These are phyloP conservation scores for Temnothorax nylanderi DNA, from an alignment of 1,140 invertebrate genomes.

Conservation along the genomic window DNA sequence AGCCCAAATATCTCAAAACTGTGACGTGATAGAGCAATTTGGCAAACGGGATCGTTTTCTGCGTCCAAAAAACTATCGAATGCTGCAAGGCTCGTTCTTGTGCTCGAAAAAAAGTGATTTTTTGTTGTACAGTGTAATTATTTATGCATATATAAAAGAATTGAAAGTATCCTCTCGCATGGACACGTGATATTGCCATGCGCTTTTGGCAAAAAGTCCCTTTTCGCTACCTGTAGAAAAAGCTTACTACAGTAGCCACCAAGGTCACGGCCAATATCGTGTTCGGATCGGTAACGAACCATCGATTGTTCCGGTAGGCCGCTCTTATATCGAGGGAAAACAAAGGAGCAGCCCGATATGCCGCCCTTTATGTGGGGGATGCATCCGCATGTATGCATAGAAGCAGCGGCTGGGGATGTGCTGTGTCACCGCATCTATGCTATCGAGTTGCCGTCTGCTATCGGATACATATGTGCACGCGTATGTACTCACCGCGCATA, in stretches of 20 bases:
- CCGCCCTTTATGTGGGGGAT: constrained; percentile 45
- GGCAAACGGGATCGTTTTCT: no score
- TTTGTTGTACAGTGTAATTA: background rate
- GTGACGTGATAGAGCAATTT: no score
- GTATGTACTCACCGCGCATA: constrained; percentile 25
- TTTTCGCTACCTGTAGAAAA: background rate
- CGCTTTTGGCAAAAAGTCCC: background rate
- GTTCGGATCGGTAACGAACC: constrained; percentile 22
- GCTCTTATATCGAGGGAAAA: constrained; percentile 41
- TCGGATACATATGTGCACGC: constrained; percentile 31
- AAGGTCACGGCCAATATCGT: constrained; percentile 61
- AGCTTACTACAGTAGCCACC: constrained; percentile 15
- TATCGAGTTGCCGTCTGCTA: constrained; percentile 45
- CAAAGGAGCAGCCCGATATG: constrained; percentile 57
- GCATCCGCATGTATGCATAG: constrained; percentile 49
- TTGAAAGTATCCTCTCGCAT: background rate
- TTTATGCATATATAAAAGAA: background rate
- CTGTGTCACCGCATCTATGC: constrained; percentile 32
- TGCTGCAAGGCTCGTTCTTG: no score
- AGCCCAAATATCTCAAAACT: no score
- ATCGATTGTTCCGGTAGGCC: constrained; percentile 47
- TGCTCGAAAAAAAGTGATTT: no score
- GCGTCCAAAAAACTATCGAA: no score
- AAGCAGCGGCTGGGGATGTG: background rate
- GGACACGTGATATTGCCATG: background rate